These are phyloP conservation scores for Epinephelus cyanopodus DNA, from an alignment of 2,113 vertebrate genomes.

Conservation along the genomic window DNA sequence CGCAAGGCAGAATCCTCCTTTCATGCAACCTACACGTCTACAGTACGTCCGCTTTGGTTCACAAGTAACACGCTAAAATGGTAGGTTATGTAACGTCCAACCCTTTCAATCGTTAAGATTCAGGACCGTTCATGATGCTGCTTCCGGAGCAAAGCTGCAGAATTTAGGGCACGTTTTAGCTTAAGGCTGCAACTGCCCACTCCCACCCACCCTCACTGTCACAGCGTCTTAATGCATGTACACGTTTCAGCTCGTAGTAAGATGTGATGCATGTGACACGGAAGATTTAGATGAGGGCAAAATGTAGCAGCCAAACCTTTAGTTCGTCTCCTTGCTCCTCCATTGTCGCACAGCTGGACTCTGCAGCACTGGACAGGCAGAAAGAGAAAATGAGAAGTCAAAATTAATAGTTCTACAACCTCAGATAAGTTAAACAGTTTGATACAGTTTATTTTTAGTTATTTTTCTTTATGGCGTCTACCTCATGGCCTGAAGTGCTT, in stretches of 20 bases:
- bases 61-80: slow-evolving; percentile 1
- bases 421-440: not conserved
- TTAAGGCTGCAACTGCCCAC: slow-evolving; percentile 55
- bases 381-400: slow-evolving; percentile 36
- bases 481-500: not conserved
- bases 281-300: slow-evolving; percentile 31
- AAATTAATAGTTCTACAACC: not conserved
- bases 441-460: not conserved
- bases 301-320: slow-evolving; percentile 72
- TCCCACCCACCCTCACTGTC: slow-evolving; percentile 48
- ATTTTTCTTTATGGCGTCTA: not conserved
- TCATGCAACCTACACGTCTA: slow-evolving; percentile 42
- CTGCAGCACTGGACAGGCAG: slow-evolving; percentile 47
- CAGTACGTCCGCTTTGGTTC: slow-evolving; percentile 38
- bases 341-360: slow-evolving; percentile 39
- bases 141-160: slow-evolving; percentile 46
- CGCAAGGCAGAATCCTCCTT: slow-evolving; percentile 57
- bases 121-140: slow-evolving; percentile 48
- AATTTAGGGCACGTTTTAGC: slow-evolving; percentile 79
- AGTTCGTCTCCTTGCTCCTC: slow-evolving; percentile 56
- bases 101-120: slow-evolving; percentile 64
- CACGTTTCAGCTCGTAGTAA: slow-evolving; percentile 38
- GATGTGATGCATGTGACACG: slow-evolving; percentile 50
- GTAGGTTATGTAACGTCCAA: slow-evolving; percentile 64
- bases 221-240: slow-evolving; percentile 56